These are phyloP conservation scores for Trididemnum miniatum DNA, from an alignment of 23 tunicate species.

Conservation along the genomic window DNA sequence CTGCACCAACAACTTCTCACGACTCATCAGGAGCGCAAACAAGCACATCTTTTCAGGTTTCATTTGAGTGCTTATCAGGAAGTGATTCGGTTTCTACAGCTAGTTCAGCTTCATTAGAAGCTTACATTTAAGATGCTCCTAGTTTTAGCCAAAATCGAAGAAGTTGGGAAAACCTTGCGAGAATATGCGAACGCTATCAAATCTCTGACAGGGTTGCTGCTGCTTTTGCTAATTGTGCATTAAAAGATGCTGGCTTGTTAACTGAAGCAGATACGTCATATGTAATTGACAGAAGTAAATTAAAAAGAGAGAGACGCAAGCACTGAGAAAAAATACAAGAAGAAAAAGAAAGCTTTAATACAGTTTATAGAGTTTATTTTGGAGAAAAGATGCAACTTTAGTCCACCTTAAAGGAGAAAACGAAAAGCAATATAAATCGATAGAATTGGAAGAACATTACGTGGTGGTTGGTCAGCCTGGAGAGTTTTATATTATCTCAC, in stretches of 20 bases:
- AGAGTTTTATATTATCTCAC: neutral
- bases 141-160: neutral
- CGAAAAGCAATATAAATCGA: neutral
- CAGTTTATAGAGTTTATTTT: neutral
- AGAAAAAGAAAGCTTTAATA: neutral
- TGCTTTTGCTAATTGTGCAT: neutral
- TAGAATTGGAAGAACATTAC: neutral
- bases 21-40: neutral
- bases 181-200: constrained; percentile 16
- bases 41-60: neutral
- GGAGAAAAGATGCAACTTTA: constrained; percentile 22
- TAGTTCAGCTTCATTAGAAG: neutral
- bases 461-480: constrained; percentile 16
- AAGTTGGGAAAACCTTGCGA: neutral
- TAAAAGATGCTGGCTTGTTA: neutral
- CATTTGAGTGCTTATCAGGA: neutral
- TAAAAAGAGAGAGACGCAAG: constrained; percentile 14
- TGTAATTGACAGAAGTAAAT: constrained; percentile 7
- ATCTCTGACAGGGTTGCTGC: constrained; percentile 24
- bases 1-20: neutral
- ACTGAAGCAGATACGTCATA: neutral
- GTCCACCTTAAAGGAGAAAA: neutral
- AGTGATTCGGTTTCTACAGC: neutral
- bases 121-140: neutral
- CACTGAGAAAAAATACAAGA: neutral